Evolutionary conservation across 2,797 vertebrate genomes (phyloP).

Genomic region (Okamejei kenojei): DNA sequence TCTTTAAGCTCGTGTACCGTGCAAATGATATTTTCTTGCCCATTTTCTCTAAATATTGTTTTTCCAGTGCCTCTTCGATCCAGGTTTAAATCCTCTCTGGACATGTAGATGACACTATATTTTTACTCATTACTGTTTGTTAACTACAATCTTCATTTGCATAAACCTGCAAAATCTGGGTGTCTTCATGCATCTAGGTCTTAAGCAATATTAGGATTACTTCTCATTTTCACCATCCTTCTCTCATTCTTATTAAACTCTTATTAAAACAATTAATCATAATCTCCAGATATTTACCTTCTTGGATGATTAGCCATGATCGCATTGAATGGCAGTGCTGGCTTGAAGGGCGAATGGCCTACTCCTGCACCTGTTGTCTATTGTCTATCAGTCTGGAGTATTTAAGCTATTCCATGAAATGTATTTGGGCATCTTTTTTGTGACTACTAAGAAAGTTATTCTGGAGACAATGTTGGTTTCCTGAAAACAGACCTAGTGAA

Average conservation of each 20-base stretch:
- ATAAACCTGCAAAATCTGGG: not conserved
- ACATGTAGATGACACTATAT: not conserved
- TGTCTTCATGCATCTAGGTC: not conserved
- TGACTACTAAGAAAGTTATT: not conserved
- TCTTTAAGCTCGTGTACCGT: not conserved
- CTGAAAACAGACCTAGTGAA: not conserved
- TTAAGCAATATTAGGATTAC: not conserved
- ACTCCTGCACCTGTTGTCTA: too few relatives aligned
- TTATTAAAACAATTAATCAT: not conserved
- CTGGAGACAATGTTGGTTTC: not conserved
- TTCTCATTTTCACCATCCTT: not conserved
- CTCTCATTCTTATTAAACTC: not conserved
- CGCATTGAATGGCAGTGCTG: too few relatives aligned
- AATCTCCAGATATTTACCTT: not conserved
- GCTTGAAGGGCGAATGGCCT: too few relatives aligned
- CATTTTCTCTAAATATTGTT: too few relatives aligned
- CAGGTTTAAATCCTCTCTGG: not conserved
- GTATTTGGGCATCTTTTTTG: not conserved
- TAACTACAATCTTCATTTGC: not conserved
- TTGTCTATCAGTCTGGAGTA: not conserved
- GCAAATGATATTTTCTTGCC: not conserved
- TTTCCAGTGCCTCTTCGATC: not conserved
- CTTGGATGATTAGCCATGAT: not conserved
- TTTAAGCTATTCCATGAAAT: not conserved
- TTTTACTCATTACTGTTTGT: not conserved